Base-by-base conservation (phyloP, 2,888 invertebrate species). In the Hesperia comma region DNA sequence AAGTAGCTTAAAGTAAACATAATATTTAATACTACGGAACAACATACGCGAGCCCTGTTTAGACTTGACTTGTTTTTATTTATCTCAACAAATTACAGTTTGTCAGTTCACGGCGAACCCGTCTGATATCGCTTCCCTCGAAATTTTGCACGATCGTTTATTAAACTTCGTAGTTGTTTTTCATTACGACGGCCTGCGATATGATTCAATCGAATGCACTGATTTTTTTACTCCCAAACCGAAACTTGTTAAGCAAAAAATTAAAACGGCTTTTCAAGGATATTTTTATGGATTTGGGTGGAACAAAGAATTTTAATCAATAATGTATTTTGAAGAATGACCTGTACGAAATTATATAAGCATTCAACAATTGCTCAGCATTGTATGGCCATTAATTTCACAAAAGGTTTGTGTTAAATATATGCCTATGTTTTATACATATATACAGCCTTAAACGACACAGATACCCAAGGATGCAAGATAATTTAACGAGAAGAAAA, bases 81-180 rank as follows among this genome's bases (percentile, higher is more conserved):
- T 46, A 46, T 49, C 49, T 49, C 49, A 19, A 49, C 49, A 49
- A 49, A 49, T 49, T 46, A 46, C 17, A 46, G 46, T 46, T 19
- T 49, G 49, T 49, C 49, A 49, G 49, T 49, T 49, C 19, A 49
- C 49, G 17, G 19, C 4, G 49, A 49, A 19, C 19, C 17, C 19
- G 49, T 19, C 19, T 49, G 49, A 49, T 49, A 49, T 49, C 49
- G 49, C 8, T 46, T 17, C 17, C 43, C 12, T 49, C 49, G 19
- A 49, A 49, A 49, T 12, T 19, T 19, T 19, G 19, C 43, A 6
- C 43, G 37, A 49, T 49, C 49, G 49, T 49, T 46, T 49, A 49
- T 49, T 49, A 49, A 49, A 49, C 49, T 49, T 49, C 49, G 19
- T 12, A 19, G 19, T 49, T 49, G 49, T 49, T 49, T 49, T 49